Percentiles rank a stretch among this genome's conserved stretches.
Conservation (phyloP, 2,797 vertebrate genomes). For the Hozukius guyotensis region DNA sequence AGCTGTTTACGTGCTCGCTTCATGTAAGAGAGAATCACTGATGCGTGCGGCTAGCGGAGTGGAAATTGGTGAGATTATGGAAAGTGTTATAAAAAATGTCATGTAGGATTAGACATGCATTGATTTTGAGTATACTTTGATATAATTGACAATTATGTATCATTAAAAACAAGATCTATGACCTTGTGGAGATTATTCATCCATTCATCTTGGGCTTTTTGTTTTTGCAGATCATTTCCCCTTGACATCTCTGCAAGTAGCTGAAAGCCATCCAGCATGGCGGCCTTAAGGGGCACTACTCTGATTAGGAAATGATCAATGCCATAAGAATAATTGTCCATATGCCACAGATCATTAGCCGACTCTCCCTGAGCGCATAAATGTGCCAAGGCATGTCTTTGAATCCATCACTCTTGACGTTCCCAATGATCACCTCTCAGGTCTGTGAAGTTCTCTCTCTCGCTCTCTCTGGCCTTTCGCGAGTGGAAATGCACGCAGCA, state of each 20-base stretch:
- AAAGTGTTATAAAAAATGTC: constrained; percentile 23
- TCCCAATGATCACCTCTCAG: constrained; percentile 34
- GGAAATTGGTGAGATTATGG: constrained; percentile 7
- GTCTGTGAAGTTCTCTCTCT: background rate
- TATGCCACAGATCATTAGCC: constrained; percentile 71
- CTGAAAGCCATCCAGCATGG: constrained; percentile 37
- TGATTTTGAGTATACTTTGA: constrained; percentile 14
- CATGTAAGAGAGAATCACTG: background rate
- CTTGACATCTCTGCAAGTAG: constrained; percentile 17
- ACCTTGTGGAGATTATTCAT: constrained; percentile 11
- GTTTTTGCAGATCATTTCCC: constrained; percentile 26
- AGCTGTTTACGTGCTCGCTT: background rate
- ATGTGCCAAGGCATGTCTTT: constrained; percentile 52
- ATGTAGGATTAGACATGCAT: constrained; percentile 11
- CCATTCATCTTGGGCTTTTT: background rate
- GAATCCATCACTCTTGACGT: constrained; percentile 60
- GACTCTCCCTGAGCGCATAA: constrained; percentile 58
- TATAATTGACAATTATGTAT: constrained; percentile 4
- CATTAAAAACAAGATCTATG: constrained; percentile 3
- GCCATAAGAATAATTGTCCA: constrained; percentile 66
- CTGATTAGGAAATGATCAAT: constrained; percentile 78
- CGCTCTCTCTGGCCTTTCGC: constrained; percentile 17
- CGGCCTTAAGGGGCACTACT: constrained; percentile 26
- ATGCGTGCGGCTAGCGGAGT: background rate
- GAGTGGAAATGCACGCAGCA: background rate